phyloP scores from a whole-genome alignment of 1,140 invertebrate genomes.

The Cotesia glomerata region DNA sequence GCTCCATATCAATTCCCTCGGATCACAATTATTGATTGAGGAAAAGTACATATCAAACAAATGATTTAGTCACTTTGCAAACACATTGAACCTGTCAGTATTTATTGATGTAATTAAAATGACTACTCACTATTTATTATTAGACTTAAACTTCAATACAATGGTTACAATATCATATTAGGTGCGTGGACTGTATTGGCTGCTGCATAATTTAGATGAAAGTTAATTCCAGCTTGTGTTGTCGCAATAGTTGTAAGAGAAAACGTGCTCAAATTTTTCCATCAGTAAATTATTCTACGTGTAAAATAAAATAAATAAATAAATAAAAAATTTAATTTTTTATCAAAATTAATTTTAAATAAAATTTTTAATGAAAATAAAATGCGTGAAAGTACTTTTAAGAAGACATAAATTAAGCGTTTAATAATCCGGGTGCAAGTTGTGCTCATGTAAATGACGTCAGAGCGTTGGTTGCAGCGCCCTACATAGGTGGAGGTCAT shows the following conservation, averaged over 20 bases:
- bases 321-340: no score
- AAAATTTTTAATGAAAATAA: no score
- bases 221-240: slow-evolving; percentile 33
- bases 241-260: neutral
- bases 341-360: no score
- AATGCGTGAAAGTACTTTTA: no score
- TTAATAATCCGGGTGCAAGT: slow-evolving; percentile 32
- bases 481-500: slow-evolving; percentile 64
- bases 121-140: no score
- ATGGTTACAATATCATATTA: no score
- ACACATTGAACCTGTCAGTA: no score
- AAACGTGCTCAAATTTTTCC: slow-evolving; percentile 9
- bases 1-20: no score
- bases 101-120: slow-evolving; percentile 5
- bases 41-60: no score
- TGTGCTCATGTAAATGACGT: slow-evolving; percentile 55
- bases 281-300: neutral
- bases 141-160: no score
- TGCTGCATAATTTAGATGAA: slow-evolving; percentile 44
- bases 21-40: no score
- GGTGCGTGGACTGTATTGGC: neutral
- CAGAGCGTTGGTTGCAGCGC: slow-evolving; percentile 62
- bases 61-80: no score
- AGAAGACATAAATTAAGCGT: slow-evolving; percentile 36
- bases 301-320: neutral